Evolutionary conservation across 2,888 invertebrate species (phyloP), one percentile per base, ranked within the genome.

Genomic region (Campoplex capitator): DNA sequence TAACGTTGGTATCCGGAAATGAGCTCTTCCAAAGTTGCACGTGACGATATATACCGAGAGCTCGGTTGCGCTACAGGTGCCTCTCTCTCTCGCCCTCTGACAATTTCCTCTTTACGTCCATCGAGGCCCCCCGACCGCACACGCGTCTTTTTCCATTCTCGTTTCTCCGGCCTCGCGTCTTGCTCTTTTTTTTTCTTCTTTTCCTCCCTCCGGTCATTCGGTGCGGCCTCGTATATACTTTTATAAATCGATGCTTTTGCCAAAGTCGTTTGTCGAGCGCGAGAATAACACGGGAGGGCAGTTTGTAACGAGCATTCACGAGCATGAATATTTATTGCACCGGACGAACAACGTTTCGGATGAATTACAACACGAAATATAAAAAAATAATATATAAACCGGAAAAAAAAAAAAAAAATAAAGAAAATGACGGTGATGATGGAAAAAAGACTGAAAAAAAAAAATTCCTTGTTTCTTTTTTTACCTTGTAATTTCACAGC

Each of bases 21-120:
- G 51, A 70, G 35, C 71, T 75, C 54, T 70, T 75, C 45, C 32
- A 76, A 67, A 65, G 65, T 51, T 73, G 65, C 70, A 58, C 84
- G 58, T 51, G 79, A 68, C 45, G 71, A 76, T 71, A 23, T 23
- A 23, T 23, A 35, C 54, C 54, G n/a, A 38, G 70, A 38, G 70
- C 58, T 71, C 79, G 42, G 23, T 32, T 56, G 76, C 48, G 62
- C 77, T 65, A 83, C 83, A 83, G 77, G 83, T 83, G 83, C 83
- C 83, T 77, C 48, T 1, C 28, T 23, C 38, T 38, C 38, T 38
- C 23, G 23, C 23, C 76, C 65, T 48, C 16, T 23, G 13, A 48
- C 45, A 45, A 56, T 45, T 74, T 48, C 16, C 68, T 48, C 38
- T 54, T 23, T n/a, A 23, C 23, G 23, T 18, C 56, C 42, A 45